These are phyloP conservation scores for Tautogolabrus adspersus DNA, from an alignment of 2,113 vertebrate species.

Conservation along the genomic window DNA sequence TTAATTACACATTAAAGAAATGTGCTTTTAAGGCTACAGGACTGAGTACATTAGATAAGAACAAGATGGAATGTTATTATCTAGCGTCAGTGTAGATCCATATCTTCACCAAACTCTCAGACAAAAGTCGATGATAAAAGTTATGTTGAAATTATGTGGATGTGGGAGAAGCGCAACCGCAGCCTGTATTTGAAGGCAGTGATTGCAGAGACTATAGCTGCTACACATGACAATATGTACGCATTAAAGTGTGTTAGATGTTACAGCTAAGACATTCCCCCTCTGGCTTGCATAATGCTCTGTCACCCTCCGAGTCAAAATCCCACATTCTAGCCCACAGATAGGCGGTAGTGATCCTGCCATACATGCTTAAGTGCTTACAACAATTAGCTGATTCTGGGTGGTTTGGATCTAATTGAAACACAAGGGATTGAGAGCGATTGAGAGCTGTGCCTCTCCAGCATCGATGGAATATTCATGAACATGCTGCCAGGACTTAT, in stretches of 20 bases:
- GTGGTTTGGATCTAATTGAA: constrained; percentile 72
- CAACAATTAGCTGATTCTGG: constrained; percentile 68
- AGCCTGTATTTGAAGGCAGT: constrained; percentile 10
- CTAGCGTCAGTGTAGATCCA: constrained; percentile 34
- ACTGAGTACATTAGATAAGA: constrained; percentile 24
- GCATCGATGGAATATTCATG: constrained; percentile 67
- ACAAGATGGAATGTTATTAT: neutral
- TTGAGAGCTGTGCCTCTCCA: constrained; percentile 54
- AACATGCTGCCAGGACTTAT: constrained; percentile 51
- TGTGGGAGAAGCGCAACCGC: constrained; percentile 19
- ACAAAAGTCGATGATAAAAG: constrained; percentile 25
- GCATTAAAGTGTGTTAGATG: constrained; percentile 45
- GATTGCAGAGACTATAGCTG: constrained; percentile 33
- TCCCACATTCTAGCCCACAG: constrained; percentile 37
- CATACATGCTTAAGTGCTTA: constrained; percentile 62
- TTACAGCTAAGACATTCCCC: constrained; percentile 57
- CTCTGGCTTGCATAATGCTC: constrained; percentile 66
- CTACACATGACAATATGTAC: constrained; percentile 43
- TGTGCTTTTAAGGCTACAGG: constrained; percentile 1
- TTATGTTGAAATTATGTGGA: constrained; percentile 24
- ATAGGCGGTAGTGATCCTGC: constrained; percentile 49
- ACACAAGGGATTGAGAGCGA: constrained; percentile 62
- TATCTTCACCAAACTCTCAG: constrained; percentile 25
- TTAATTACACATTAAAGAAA: constrained; percentile 40
- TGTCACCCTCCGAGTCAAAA: constrained; percentile 45